Conservation (phyloP, 2,797 vertebrate genomes). For the Selene dorsalis region DNA sequence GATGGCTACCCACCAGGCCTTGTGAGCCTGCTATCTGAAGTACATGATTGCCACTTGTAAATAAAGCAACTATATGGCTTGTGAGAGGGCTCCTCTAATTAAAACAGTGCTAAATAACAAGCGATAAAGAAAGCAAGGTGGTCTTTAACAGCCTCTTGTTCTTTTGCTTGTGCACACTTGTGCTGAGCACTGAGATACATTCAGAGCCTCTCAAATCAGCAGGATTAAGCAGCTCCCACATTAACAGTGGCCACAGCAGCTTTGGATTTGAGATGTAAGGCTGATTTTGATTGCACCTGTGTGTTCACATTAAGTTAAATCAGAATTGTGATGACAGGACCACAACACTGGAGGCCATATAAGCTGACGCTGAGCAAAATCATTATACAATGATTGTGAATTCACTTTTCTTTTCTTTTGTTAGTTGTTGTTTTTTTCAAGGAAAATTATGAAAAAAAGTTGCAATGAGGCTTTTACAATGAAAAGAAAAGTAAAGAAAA, state of each 20-base stretch:
- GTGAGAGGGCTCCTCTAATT: conserved; percentile 67
- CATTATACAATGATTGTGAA: background rate
- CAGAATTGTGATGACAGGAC: background rate
- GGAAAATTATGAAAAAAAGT: background rate
- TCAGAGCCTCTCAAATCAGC: conserved; percentile 58
- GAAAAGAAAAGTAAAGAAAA: too few species aligned
- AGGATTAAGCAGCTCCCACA: conserved; percentile 44
- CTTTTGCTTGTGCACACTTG: conserved; percentile 59
- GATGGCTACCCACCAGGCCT: conserved; percentile 49
- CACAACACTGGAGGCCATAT: background rate
- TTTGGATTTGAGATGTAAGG: conserved; percentile 17
- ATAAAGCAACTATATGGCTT: conserved; percentile 62
- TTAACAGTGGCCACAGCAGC: conserved; percentile 25
- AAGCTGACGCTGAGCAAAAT: background rate
- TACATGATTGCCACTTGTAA: conserved; percentile 70
- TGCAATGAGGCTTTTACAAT: background rate
- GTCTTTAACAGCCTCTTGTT: conserved; percentile 67
- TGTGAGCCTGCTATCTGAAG: conserved; percentile 62
- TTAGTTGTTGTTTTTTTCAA: too few species aligned
- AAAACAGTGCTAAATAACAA: conserved; percentile 68
- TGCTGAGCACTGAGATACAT: conserved; percentile 51
- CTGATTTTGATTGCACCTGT: conserved; percentile 28
- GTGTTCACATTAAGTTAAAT: background rate
- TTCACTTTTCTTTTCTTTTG: background rate
- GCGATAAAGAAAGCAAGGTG: conserved; percentile 69